A percentile compares a stretch with the other conserved stretches of the same genome.
Evolutionary conservation across 2,888 invertebrate species (phyloP).

Genomic region (Sinopyrophorus schimmeli): DNA sequence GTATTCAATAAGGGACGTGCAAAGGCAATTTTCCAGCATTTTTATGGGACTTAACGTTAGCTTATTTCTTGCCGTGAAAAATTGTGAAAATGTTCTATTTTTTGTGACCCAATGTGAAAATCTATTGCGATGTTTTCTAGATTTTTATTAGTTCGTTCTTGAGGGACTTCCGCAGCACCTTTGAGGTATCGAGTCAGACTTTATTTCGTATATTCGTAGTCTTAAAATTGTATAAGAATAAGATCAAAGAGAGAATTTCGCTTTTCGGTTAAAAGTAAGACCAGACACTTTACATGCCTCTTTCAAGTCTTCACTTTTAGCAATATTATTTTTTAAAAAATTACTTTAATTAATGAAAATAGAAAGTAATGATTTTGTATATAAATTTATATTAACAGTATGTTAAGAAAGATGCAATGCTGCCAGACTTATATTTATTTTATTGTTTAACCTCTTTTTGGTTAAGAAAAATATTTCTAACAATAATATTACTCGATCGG

Average conservation of each 20-base stretch:
- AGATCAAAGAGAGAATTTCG: slow-evolving; percentile 7
- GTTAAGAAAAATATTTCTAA: too few species aligned
- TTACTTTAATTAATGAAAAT: too few species aligned
- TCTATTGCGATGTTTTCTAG: slow-evolving; percentile 12
- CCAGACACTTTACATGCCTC: slow-evolving; percentile 2
- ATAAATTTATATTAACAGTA: too few species aligned
- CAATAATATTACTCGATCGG: too few species aligned
- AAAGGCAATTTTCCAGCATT: slow-evolving; percentile 19
- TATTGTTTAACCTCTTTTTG: too few species aligned
- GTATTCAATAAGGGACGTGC: slow-evolving; percentile 14
- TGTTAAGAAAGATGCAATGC: too few species aligned
- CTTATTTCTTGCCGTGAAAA: slow-evolving; percentile 11
- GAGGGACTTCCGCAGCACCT: slow-evolving; percentile 7
- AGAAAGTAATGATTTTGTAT: too few species aligned
- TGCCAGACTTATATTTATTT: too few species aligned
- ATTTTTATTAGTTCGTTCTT: slow-evolving; percentile 23
- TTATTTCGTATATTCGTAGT: background rate
- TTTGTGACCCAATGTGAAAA: slow-evolving; percentile 16
- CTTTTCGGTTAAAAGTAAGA: too few species aligned
- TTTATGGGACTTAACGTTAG: slow-evolving; percentile 17
- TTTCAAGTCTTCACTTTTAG: too few species aligned
- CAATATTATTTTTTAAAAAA: too few species aligned
- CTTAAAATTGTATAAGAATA: background rate
- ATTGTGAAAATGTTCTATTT: slow-evolving; percentile 18
- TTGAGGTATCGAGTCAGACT: slow-evolving; percentile 10